Base-by-base conservation (phyloP, 2,797 vertebrate genomes). In the Parauchenoglanis ngamensis region DNA sequence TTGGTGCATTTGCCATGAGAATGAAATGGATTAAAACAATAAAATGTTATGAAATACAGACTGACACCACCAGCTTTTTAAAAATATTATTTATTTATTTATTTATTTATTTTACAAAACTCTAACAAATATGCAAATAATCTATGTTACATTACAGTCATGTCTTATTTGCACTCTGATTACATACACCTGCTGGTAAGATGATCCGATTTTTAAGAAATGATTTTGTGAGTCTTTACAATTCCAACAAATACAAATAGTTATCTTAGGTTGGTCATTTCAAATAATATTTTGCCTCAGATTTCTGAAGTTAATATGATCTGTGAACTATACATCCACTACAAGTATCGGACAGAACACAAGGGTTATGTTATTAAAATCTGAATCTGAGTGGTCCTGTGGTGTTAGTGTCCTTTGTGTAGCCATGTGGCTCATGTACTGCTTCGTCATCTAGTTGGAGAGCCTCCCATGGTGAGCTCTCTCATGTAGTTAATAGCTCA, bases 401-500 rank as follows among this genome's bases (percentile, higher is more conserved):
- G 6, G 7, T 65, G 28, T 83, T 54, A 23, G 7, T 46, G 54
- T 54, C 28, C 23, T 49, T 63, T 77, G 57, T 2, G 1, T 65
- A 31, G 49, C n/a, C 13, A 35, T 85, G 67, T 21, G 21, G 28
- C 40, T 88, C 8, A 4, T 73, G 28, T 28, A 52, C 63, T 84
- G 86, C 77, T 54, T 70, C 44, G 15, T 83, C 3, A 1, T 73
- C 54, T 81, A 56, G 40, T 49, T 75, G 57, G 67, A 85, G 57
- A 65, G 76, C 54, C 67, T 75, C 65, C 56, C 77, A 75, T 85
- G 83, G 83, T 65, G 83, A 75, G 77, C 81, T 88, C 78, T 75
- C 57, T 65, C 87, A 82, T 81, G 57, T 59, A 85, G 87, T 52
- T 78, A 56, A 84, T 84, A 70, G 65, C 91, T 92, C 89, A 91